phyloP scores from a whole-genome alignment of 2,113 vertebrate species.

The Seriola dumerili region DNA sequence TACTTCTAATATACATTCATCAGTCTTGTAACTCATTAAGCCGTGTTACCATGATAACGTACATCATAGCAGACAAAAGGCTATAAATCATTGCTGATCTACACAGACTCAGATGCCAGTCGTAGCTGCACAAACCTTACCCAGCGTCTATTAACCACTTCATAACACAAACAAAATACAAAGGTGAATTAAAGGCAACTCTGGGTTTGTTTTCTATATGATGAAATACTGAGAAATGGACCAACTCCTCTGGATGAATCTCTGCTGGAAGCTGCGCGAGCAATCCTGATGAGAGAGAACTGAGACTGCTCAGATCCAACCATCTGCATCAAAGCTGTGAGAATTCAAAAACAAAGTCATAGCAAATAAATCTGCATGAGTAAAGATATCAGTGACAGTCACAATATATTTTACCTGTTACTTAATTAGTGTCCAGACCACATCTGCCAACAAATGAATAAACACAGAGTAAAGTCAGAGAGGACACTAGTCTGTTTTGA shows the following conservation, averaged over 20 bases:
- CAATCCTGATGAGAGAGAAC: neutral
- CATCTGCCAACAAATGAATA: neutral
- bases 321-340: slow-evolving; percentile 8
- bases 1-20: neutral
- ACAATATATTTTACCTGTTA: neutral
- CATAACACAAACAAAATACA: neutral
- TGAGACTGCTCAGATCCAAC: neutral
- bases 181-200: neutral
- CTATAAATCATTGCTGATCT: slow-evolving; percentile 22
- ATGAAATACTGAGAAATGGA: slow-evolving; percentile 28
- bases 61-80: neutral
- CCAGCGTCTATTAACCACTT: neutral
- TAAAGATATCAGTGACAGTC: neutral
- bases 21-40: slow-evolving; percentile 63
- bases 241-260: neutral
- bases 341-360: neutral
- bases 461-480: neutral
- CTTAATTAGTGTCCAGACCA: neutral
- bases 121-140: neutral
- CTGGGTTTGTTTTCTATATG: neutral
- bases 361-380: neutral
- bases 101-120: neutral
- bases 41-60: slow-evolving; percentile 25
- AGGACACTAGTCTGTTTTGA: neutral
- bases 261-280: slow-evolving; percentile 17